phyloP scores from a whole-genome alignment of 2,113 vertebrate genomes.

The Speoplatyrhinus poulsoni region DNA sequence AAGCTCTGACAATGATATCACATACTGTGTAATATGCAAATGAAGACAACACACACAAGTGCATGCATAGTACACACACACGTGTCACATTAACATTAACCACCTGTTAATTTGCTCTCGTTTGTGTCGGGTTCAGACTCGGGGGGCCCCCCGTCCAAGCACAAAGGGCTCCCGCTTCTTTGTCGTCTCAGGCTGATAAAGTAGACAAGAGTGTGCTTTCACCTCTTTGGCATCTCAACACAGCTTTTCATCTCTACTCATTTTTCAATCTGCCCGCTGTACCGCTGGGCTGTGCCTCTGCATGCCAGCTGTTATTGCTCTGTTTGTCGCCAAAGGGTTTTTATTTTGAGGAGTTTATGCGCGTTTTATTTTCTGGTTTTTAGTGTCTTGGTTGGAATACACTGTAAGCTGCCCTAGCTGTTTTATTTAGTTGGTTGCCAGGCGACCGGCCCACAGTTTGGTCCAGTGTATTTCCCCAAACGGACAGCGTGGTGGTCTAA shows the following conservation, averaged over 20 bases:
- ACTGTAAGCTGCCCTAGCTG: too few relatives aligned
- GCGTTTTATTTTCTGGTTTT: too few relatives aligned
- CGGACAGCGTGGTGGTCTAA: neutral
- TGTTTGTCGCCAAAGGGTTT: too few relatives aligned
- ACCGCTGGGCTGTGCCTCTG: neutral
- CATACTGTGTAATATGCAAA: neutral
- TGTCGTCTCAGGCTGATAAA: slow-evolving; percentile 20
- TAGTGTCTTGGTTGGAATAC: too few relatives aligned
- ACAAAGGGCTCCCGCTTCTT: slow-evolving; percentile 23
- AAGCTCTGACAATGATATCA: too few relatives aligned
- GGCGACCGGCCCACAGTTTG: neutral
- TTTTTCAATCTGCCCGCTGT: slow-evolving; percentile 1
- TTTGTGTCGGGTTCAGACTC: slow-evolving; percentile 4
- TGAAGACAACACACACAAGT: neutral
- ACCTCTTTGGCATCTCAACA: slow-evolving; percentile 4
- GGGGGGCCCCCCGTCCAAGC: slow-evolving; percentile 10
- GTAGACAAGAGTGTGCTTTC: neutral
- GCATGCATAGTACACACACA: slow-evolving; percentile 8
- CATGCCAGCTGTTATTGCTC: too few relatives aligned
- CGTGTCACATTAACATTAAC: slow-evolving; percentile 14
- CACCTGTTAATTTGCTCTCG: slow-evolving; percentile 28
- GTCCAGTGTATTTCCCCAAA: slow-evolving; percentile 13
- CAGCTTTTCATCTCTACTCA: neutral
- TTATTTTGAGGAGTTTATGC: too few relatives aligned
- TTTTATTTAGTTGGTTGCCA: neutral